Percentiles rank a stretch among this genome's conserved stretches.
phyloP scores from a whole-genome alignment of 2,113 vertebrate species.

The Mormyrus lacerda region DNA sequence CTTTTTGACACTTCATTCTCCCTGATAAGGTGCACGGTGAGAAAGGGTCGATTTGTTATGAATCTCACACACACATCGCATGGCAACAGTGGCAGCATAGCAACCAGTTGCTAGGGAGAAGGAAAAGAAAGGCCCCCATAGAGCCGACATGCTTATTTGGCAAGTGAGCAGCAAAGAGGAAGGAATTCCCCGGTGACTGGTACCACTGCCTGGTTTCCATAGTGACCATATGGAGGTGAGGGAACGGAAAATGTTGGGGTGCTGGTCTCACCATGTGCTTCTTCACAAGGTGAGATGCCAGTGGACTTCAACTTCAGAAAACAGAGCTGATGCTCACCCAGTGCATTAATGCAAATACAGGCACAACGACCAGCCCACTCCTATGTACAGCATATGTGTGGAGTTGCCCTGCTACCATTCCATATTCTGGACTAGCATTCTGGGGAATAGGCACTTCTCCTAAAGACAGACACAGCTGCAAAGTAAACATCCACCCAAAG shows the following conservation, averaged over 20 bases:
- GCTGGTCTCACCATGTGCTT: slow-evolving; percentile 19
- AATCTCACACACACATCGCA: slow-evolving; percentile 25
- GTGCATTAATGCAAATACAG: neutral
- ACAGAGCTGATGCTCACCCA: neutral
- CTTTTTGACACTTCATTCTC: slow-evolving; percentile 6
- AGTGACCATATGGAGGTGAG: slow-evolving; percentile 59
- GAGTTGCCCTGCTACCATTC: neutral
- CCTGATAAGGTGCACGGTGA: neutral
- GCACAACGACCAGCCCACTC: neutral
- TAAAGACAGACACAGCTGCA: neutral
- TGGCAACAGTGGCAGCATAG: slow-evolving; percentile 53
- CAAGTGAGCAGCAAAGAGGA: slow-evolving; percentile 64
- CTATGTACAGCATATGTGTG: neutral
- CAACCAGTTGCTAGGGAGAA: slow-evolving; percentile 69
- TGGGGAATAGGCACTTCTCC: neutral
- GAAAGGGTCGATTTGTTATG: slow-evolving; percentile 22
- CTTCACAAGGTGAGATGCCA: slow-evolving; percentile 1
- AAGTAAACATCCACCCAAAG: neutral
- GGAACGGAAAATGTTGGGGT: slow-evolving; percentile 37
- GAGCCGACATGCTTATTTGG: slow-evolving; percentile 61
- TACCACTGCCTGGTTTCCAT: slow-evolving; percentile 63
- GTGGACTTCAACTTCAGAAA: neutral
- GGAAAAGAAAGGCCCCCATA: slow-evolving; percentile 49
- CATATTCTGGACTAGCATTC: neutral
- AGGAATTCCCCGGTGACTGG: slow-evolving; percentile 59